Percentiles rank a stretch among this genome's conserved stretches.
Evolutionary conservation across 2,113 vertebrate genomes (phyloP).

Genomic region (Otus sunia): DNA sequence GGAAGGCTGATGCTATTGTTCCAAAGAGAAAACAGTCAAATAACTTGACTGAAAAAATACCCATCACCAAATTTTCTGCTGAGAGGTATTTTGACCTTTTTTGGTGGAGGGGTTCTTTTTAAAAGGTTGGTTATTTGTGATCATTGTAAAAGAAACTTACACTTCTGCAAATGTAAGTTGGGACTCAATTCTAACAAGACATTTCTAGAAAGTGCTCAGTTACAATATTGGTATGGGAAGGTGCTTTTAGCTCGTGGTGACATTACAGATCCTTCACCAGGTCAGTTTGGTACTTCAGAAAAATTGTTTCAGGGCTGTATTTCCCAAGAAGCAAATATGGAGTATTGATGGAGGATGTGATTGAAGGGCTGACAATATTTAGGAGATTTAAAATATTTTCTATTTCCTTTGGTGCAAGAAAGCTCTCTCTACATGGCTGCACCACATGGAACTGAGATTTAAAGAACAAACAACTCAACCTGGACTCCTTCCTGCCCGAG

Average conservation of each 20-base stretch:
- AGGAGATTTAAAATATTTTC: background rate
- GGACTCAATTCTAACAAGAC: background rate
- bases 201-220: background rate
- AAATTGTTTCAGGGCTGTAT: background rate
- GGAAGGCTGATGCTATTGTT: background rate
- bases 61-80: background rate
- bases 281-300: background rate
- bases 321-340: background rate
- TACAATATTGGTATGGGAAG: background rate
- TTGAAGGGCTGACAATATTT: background rate
- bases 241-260: background rate
- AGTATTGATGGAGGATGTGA: background rate
- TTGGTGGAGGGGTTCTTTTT: background rate
- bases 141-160: background rate
- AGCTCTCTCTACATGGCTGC: background rate
- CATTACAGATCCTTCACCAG: background rate
- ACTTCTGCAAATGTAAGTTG: background rate
- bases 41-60: background rate
- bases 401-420: background rate
- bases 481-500: background rate
- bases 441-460: background rate
- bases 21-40: background rate
- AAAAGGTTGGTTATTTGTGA: background rate
- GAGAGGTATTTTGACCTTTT: background rate
- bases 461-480: constrained; percentile 15